phyloP scores from a whole-genome alignment of 2,113 vertebrate genomes.

The Irena cyanogastra region DNA sequence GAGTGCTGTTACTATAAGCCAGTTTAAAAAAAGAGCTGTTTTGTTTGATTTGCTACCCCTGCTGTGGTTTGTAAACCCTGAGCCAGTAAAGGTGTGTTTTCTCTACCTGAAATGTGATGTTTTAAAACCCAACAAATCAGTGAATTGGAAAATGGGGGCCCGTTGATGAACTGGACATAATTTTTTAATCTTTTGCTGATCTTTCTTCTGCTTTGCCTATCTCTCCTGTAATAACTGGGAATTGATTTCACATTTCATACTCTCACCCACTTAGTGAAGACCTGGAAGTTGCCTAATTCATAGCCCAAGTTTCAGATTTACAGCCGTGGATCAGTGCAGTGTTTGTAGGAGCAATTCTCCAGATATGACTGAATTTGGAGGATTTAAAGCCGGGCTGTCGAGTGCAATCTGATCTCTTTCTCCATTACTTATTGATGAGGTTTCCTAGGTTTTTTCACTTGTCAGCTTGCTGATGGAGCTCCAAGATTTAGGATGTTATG shows the following conservation, averaged over 20 bases:
- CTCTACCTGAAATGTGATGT: neutral
- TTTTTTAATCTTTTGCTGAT: neutral
- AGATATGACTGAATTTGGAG: neutral
- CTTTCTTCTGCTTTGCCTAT: neutral
- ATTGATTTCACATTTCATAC: neutral
- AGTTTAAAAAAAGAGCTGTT: neutral
- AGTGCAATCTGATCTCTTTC: neutral
- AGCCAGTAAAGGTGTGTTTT: neutral
- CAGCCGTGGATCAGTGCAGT: fast-evolving
- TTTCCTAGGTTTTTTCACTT: slow-evolving; percentile 22
- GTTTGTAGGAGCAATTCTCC: neutral
- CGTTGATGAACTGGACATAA: neutral
- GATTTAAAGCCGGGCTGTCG: neutral
- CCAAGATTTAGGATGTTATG: slow-evolving; percentile 25
- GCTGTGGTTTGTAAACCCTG: neutral
- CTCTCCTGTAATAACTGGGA: neutral
- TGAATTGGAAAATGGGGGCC: neutral
- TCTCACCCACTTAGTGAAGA: fast-evolving
- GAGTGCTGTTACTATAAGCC: neutral
- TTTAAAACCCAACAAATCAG: neutral
- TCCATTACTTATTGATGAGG: neutral
- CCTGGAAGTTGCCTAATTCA: neutral
- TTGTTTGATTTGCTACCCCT: neutral
- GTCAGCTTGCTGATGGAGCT: neutral
- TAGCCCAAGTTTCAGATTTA: neutral